Percentiles rank a stretch among this genome's conserved stretches.
Conservation (phyloP, 1,140 invertebrate genomes). For the Anastrepha obliqua region DNA sequence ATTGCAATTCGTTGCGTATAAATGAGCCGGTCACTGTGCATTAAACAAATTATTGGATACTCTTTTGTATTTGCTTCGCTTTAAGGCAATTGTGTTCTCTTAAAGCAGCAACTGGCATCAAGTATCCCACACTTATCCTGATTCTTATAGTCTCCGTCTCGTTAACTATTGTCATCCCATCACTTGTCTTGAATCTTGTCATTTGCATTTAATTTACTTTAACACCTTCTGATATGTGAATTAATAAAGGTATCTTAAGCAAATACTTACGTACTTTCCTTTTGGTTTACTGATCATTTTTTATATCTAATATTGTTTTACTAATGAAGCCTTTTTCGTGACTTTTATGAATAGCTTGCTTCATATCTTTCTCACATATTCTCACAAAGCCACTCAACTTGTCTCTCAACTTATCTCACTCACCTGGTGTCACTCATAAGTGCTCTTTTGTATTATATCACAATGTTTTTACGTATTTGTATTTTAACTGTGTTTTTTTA, state of each 20-base stretch:
- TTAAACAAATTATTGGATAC: conserved; percentile 57
- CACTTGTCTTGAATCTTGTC: conserved; percentile 18
- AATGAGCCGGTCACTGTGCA: conserved; percentile 65
- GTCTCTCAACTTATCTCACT: conserved; percentile 27
- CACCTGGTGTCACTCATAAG: conserved; percentile 39
- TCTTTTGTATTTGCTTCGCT: background rate
- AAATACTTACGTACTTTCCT: conserved; percentile 4
- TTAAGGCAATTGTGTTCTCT: too few species aligned
- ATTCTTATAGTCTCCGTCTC: background rate
- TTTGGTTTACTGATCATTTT: background rate
- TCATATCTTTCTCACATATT: conserved; percentile 52
- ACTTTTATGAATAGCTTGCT: conserved; percentile 43
- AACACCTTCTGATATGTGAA: background rate
- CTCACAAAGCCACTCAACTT: background rate
- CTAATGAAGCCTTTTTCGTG: background rate
- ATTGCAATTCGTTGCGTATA: conserved; percentile 50
- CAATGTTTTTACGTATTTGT: conserved; percentile 50
- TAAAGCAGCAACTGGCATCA: background rate
- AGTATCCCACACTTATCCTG: background rate
- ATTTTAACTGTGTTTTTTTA: conserved; percentile 51
- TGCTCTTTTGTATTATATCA: conserved; percentile 51
- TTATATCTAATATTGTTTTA: background rate
- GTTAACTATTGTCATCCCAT: background rate
- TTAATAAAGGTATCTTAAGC: conserved; percentile 13
- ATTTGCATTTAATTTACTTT: conserved; percentile 18